Evolutionary conservation across 1,140 invertebrate species (phyloP).

Genomic region (Leptinotarsa defecta): DNA sequence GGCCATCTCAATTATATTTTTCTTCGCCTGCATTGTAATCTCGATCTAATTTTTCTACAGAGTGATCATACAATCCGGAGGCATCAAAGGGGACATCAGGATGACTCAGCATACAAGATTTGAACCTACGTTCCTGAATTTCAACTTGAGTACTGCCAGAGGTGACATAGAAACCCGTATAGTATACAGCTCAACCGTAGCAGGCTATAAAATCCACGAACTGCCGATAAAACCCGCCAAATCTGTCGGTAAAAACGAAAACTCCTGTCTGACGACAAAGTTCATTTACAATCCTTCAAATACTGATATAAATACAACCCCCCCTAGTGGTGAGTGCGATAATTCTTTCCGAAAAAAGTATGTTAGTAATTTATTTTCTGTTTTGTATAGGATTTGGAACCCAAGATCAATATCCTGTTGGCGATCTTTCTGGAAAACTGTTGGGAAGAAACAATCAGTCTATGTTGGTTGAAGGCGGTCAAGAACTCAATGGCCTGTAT

Average conservation of each 20-base stretch:
- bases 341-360: background rate
- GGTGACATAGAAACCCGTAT: slow-evolving; percentile 68
- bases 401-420: slow-evolving; percentile 85
- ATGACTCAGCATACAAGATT: slow-evolving; percentile 83
- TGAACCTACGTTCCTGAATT: slow-evolving; percentile 79
- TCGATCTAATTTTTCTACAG: slow-evolving; percentile 56
- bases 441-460: slow-evolving; percentile 72
- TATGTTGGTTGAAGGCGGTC: slow-evolving; percentile 68
- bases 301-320: slow-evolving; percentile 60
- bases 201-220: slow-evolving; percentile 71
- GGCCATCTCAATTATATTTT: background rate
- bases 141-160: slow-evolving; percentile 69
- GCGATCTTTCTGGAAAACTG: slow-evolving; percentile 89
- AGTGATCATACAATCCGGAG: slow-evolving; percentile 76
- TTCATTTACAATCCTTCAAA: slow-evolving; percentile 71
- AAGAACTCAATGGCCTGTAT: slow-evolving; percentile 72
- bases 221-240: slow-evolving; percentile 67
- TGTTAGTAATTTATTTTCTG: background rate
- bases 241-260: slow-evolving; percentile 54
- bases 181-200: slow-evolving; percentile 65
- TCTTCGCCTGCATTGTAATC: background rate
- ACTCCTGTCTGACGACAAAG: slow-evolving; percentile 69
- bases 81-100: slow-evolving; percentile 79
- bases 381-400: slow-evolving; percentile 68
- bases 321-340: slow-evolving; percentile 64